Percentiles rank a stretch among this genome's conserved stretches.
These are phyloP conservation scores for Rhinoderma darwinii DNA, from an alignment of 2,113 vertebrate genomes.

Conservation along the genomic window DNA sequence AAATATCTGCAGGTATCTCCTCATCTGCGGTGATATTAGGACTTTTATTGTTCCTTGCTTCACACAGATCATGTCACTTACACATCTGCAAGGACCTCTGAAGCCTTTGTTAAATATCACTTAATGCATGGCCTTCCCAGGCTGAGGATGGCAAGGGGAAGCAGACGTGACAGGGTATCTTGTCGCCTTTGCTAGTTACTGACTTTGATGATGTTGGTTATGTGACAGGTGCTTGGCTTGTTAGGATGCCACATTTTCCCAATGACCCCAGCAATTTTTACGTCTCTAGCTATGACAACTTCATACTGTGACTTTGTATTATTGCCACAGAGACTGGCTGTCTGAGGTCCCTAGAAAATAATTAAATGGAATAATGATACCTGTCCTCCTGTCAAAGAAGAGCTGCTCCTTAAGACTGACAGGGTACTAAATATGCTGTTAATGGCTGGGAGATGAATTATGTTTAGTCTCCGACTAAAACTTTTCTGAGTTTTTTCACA, in stretches of 20 bases:
- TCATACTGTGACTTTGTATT: slow-evolving; percentile 41
- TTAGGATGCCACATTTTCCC: slow-evolving; percentile 33
- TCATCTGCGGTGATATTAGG: slow-evolving; percentile 51
- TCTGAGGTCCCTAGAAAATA: slow-evolving; percentile 16
- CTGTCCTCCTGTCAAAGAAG: slow-evolving; percentile 19
- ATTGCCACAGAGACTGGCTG: neutral
- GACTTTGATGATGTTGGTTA: slow-evolving; percentile 60
- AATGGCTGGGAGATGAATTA: neutral
- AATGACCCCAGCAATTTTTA: slow-evolving; percentile 38
- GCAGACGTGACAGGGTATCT: slow-evolving; percentile 58
- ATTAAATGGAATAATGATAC: slow-evolving; percentile 32
- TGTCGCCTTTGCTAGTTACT: slow-evolving; percentile 61
- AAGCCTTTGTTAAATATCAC: slow-evolving; percentile 62
- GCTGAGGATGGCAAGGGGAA: slow-evolving; percentile 61
- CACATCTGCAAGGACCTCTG: slow-evolving; percentile 61
- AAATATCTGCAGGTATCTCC: slow-evolving; percentile 55
- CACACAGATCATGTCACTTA: slow-evolving; percentile 57
- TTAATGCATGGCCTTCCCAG: slow-evolving; percentile 50
- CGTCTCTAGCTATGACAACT: slow-evolving; percentile 7
- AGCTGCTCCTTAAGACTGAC: neutral
- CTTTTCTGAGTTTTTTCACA: neutral
- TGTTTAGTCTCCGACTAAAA: neutral
- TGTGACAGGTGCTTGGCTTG: slow-evolving; percentile 45
- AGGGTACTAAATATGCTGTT: neutral
- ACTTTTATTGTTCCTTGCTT: slow-evolving; percentile 58